Percentiles rank a stretch among this genome's conserved stretches.
These are phyloP conservation scores for Pocillopora verrucosa DNA, from an alignment of 64 coral and sea anemone species.

Conservation along the genomic window DNA sequence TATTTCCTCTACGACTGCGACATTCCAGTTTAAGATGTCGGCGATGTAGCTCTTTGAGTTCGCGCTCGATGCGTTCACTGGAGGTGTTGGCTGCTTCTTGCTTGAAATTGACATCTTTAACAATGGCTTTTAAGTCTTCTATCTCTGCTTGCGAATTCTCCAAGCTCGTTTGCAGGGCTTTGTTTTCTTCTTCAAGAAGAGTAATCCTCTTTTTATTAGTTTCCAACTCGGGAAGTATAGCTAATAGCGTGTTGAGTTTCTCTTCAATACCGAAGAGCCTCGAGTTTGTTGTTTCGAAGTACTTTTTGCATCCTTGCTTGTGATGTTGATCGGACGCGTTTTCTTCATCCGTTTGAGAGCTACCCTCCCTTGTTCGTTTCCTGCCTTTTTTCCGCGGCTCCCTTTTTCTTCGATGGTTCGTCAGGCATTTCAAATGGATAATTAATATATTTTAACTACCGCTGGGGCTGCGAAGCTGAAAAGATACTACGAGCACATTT, in stretches of 20 bases:
- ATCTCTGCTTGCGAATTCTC: neutral
- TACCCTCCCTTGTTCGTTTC: neutral
- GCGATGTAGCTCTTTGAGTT: neutral
- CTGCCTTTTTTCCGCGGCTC: neutral
- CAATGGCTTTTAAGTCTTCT: neutral
- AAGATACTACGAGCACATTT: neutral
- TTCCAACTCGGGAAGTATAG: neutral
- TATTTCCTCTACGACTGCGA: slow-evolving; percentile 8
- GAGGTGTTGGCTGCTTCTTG: neutral
- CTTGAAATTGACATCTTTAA: neutral
- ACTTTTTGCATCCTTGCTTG: neutral
- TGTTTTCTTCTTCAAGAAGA: slow-evolving; percentile 5
- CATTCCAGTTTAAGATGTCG: slow-evolving; percentile 25
- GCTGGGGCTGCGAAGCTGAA: neutral
- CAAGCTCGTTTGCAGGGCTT: slow-evolving; percentile 3
- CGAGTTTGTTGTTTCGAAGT: neutral
- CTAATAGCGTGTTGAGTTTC: neutral
- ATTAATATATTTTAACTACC: neutral
- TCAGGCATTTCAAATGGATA: neutral
- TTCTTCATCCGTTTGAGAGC: slow-evolving; percentile 9
- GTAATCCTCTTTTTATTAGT: neutral
- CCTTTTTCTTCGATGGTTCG: neutral
- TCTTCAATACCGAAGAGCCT: neutral
- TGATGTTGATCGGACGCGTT: neutral
- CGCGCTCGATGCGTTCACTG: neutral